Base-by-base conservation (phyloP, 2,888 invertebrate species). In the Synergus laeviventris region DNA sequence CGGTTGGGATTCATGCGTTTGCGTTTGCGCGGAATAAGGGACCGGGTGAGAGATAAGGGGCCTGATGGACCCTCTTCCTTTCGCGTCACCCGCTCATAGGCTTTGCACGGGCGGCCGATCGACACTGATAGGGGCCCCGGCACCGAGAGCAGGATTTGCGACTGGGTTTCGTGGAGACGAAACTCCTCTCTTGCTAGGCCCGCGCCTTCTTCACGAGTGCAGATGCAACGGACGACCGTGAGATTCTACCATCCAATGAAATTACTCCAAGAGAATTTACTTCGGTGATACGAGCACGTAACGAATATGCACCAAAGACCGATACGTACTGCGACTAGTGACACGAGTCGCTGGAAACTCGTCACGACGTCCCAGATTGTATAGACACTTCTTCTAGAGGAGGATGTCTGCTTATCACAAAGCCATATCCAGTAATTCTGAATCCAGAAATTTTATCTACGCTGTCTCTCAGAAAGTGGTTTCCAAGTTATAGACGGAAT, bases 91-190 rank as follows among this genome's bases (percentile, higher is more conserved):
- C 83, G 79, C 82, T 61, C 76, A 64, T 66, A 74, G 74, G 77
- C 80, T 81, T 84, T 83, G 82, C 84, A 80, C 82, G 82, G 83
- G 84, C 84, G 81, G 79, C 82, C 88, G 89, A 89, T 89, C 89
- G 88, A 90, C 89, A 89, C 87, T 89, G 94, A 94, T 94, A 94
- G 84, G 86, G 86, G 88, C 88, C 88, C 88, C 86, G 77, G 78
- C 76, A 76, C 86, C 80, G 81, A 81, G 81, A 79, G 80, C 82
- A 82, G 83, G 83, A 84, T 86, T 86, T 84, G 83, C 83, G 84
- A 85, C 39, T 70, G 18, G 62, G 49, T 36, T 64, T 75, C 21
- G 75, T 38, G 31, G 62, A 45, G 38, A 62, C 49, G 61, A 62
- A 62, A 64, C 73, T 66, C 21, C 16, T 73, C 76, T 36, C 36